Conservation (phyloP, 2,888 invertebrate genomes). For the Habroteleia sp. region DNA sequence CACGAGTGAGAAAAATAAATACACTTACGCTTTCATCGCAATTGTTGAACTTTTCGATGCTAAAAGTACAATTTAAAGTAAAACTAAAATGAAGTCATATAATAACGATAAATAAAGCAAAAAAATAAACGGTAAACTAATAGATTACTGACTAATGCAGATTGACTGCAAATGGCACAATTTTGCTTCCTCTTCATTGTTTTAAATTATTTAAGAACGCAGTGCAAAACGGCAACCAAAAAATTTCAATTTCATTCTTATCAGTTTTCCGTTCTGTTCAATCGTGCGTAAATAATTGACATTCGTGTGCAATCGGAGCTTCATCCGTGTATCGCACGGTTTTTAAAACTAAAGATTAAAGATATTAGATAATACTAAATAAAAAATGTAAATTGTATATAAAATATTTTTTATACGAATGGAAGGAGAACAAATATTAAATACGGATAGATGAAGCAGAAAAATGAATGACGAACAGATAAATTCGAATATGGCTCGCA, state of each 20-base stretch:
- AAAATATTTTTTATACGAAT: slow-evolving; percentile 32
- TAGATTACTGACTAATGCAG: not conserved
- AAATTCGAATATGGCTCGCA: slow-evolving; percentile 6
- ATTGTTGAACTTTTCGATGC: slow-evolving; percentile 32
- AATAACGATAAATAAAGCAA: not conserved
- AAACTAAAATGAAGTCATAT: slow-evolving; percentile 4
- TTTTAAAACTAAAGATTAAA: slow-evolving; percentile 15
- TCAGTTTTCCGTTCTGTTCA: slow-evolving; percentile 58
- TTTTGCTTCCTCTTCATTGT: slow-evolving; percentile 6
- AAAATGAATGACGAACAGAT: no score
- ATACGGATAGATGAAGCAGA: no score
- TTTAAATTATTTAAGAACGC: slow-evolving; percentile 12
- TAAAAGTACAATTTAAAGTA: slow-evolving; percentile 42
- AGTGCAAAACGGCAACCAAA: slow-evolving; percentile 11
- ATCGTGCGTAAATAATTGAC: slow-evolving; percentile 35
- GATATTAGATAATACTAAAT: slow-evolving; percentile 1
- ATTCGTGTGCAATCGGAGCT: slow-evolving; percentile 28
- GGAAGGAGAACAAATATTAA: no score
- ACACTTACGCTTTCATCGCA: slow-evolving; percentile 48
- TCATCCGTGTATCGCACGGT: slow-evolving; percentile 11
- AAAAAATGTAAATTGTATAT: slow-evolving; percentile 26
- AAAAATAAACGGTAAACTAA: not conserved
- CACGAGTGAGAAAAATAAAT: slow-evolving; percentile 29
- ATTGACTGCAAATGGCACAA: slow-evolving; percentile 39
- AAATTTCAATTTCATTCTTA: slow-evolving; percentile 32